Conservation (phyloP, 2,113 vertebrate genomes). For the Sminthopsis crassicaudata region DNA sequence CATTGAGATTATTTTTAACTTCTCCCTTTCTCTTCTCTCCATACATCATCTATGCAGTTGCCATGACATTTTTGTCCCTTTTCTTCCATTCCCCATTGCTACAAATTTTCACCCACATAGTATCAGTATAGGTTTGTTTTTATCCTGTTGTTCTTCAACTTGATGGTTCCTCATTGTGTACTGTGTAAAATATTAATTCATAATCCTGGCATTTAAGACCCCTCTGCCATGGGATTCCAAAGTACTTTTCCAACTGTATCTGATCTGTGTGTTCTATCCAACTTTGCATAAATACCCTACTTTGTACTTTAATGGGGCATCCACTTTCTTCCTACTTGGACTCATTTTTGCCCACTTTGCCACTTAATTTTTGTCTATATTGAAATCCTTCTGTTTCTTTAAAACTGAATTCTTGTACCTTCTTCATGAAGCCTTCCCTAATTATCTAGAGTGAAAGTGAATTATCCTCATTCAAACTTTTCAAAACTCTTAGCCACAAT, state of each 20-base stretch:
- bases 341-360: background rate
- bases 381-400: background rate
- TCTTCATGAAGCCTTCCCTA: background rate
- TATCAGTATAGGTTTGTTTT: background rate
- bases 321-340: background rate
- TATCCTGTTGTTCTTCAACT: background rate
- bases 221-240: background rate
- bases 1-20: background rate
- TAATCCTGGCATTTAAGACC: background rate
- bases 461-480: background rate
- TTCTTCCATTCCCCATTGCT: background rate
- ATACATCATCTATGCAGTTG: background rate
- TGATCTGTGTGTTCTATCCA: background rate
- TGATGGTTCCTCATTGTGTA: background rate
- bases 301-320: background rate
- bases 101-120: background rate
- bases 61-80: background rate
- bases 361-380: background rate
- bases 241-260: background rate
- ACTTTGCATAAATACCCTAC: background rate
- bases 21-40: background rate
- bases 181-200: background rate
- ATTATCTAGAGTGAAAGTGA: background rate
- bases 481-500: background rate
- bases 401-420: background rate